Evolutionary conservation across 1,140 invertebrate genomes (phyloP).

Genomic region (Macrostomum lignano): DNA sequence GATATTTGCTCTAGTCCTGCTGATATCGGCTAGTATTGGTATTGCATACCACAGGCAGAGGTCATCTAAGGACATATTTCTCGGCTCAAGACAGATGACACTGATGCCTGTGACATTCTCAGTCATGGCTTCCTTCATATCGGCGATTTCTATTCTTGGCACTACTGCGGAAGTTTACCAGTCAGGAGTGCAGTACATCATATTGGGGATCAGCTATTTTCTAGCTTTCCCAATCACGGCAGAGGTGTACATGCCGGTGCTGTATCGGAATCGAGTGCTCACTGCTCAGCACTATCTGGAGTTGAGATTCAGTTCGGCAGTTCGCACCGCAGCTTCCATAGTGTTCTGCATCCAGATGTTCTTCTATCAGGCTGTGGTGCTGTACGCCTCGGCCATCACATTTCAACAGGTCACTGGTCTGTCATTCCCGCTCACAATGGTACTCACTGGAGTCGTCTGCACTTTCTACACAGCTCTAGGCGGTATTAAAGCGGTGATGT

Average conservation of each 20-base stretch:
- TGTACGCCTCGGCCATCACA: conserved; percentile 1
- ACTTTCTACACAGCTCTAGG: conserved; percentile 47
- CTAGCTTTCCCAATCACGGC: conserved; percentile 7
- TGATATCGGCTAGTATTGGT: conserved; percentile 17
- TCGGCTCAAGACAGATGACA: conserved; percentile 10
- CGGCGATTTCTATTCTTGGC: conserved; percentile 7
- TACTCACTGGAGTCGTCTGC: conserved; percentile 48
- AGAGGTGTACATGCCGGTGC: conserved; percentile 8
- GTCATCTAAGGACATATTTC: conserved; percentile 9
- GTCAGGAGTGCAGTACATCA: conserved; percentile 11
- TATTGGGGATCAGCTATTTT: conserved; percentile 39
- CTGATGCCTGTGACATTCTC: conserved; percentile 10
- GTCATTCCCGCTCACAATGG: conserved; percentile 39
- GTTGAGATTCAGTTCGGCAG: not conserved
- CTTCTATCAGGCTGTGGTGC: not conserved
- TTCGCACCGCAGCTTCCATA: not conserved
- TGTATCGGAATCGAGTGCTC: conserved; percentile 8
- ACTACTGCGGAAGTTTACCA: conserved; percentile 7
- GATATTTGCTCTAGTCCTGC: conserved; percentile 16
- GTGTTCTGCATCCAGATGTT: conserved; percentile 1
- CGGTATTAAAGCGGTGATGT: conserved; percentile 18
- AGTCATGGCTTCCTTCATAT: conserved; percentile 10
- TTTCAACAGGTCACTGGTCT: conserved; percentile 44
- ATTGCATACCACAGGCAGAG: conserved; percentile 13
- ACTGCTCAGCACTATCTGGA: conserved; percentile 5